phyloP scores from a whole-genome alignment of 1,140 invertebrate species.

The Brachionus manjavacas region DNA sequence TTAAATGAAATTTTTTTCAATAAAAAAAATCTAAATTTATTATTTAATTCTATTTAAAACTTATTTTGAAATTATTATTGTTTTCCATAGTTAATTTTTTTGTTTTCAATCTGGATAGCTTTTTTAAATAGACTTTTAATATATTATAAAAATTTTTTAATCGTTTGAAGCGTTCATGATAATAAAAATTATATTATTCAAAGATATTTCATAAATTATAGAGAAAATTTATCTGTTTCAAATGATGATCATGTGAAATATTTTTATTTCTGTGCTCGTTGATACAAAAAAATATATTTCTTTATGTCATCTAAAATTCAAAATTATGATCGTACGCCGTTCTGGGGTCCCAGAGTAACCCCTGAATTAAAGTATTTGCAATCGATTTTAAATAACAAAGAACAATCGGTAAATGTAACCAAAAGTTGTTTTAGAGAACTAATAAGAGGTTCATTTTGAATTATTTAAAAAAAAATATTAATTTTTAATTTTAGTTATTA shows the following conservation, averaged over 20 bases:
- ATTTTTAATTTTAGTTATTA: background rate
- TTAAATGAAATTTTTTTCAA: background rate
- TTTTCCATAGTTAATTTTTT: background rate
- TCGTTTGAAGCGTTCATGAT: no score
- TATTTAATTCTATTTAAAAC: background rate
- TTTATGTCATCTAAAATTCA: background rate
- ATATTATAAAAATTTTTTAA: no score
- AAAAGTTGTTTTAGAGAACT: slow-evolving; percentile 8
- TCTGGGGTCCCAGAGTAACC: background rate
- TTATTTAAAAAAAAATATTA: no score
- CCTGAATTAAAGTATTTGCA: background rate
- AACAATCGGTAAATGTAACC: background rate
- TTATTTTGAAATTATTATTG: background rate
- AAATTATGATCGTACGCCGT: background rate
- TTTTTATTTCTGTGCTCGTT: background rate
- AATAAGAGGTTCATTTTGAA: background rate
- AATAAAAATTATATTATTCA: no score
- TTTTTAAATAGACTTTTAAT: no score
- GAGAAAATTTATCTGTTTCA: no score
- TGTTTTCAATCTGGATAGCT: no score
- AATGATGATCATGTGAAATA: background rate
- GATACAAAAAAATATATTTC: no score
- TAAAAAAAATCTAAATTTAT: background rate
- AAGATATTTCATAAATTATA: no score
- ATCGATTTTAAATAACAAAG: background rate